A percentile compares a stretch with the other conserved stretches of the same genome.
phyloP scores from a whole-genome alignment of 2,797 vertebrate species.

The Columba guinea region DNA sequence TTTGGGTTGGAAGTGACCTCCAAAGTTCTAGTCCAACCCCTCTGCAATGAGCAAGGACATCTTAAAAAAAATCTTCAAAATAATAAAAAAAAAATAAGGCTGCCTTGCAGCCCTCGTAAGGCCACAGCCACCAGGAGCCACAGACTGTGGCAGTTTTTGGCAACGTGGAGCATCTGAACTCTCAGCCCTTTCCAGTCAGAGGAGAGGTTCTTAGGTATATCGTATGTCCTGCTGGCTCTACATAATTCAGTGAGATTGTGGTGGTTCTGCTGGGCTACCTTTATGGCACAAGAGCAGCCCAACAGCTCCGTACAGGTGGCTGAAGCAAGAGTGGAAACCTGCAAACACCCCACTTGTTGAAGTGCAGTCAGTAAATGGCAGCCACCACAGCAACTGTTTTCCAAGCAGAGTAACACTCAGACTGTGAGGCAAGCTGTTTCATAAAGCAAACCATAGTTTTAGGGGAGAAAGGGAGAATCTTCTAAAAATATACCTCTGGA shows the following conservation, averaged over 20 bases:
- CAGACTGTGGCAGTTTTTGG: not conserved
- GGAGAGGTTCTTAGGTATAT: not conserved
- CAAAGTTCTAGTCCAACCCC: too few species aligned
- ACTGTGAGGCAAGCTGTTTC: not conserved
- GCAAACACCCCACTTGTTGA: not conserved
- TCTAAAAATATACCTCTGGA: not conserved
- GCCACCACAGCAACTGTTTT: not conserved
- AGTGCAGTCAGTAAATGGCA: accelerated
- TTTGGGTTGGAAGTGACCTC: too few species aligned
- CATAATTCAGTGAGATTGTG: not conserved
- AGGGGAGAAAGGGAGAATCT: not conserved
- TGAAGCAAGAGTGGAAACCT: not conserved
- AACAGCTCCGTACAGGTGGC: not conserved
- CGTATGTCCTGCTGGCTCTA: not conserved
- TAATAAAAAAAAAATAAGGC: too few species aligned
- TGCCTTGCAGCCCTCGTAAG: not conserved
- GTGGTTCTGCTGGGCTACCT: not conserved
- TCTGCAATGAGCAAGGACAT: too few species aligned
- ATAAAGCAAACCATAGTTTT: not conserved
- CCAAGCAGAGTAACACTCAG: not conserved
- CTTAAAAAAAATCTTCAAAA: too few species aligned
- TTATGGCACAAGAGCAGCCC: not conserved
- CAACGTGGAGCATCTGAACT: not conserved
- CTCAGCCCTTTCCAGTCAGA: not conserved
- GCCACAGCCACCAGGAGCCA: not conserved